These are phyloP conservation scores for Gavialis gangeticus DNA, from an alignment of 2,113 vertebrate genomes.

Conservation along the genomic window DNA sequence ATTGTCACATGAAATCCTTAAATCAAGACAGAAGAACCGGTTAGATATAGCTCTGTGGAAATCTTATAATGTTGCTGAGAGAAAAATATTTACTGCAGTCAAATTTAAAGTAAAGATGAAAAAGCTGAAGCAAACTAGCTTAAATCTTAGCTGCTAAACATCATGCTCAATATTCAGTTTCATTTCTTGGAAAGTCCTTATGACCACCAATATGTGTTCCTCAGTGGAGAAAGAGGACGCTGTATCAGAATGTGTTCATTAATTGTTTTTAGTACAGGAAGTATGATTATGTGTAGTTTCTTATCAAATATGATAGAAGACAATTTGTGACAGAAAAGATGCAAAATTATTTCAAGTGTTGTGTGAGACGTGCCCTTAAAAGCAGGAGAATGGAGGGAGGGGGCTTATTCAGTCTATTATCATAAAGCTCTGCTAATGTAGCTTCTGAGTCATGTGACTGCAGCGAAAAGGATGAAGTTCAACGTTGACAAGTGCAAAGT, in stretches of 20 bases:
- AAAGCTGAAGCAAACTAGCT: background rate
- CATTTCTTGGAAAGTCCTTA: constrained; percentile 10
- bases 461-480: background rate
- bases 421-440: constrained; percentile 82
- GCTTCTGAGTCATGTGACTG: constrained; percentile 82
- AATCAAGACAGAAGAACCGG: background rate
- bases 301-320: background rate
- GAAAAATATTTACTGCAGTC: constrained; percentile 41
- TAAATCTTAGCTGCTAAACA: background rate
- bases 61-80: background rate
- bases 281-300: background rate
- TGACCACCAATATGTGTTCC: background rate
- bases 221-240: background rate
- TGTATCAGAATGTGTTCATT: background rate
- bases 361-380: constrained; percentile 57
- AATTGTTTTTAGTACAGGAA: constrained; percentile 54
- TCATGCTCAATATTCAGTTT: constrained; percentile 17
- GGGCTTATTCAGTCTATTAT: constrained; percentile 77
- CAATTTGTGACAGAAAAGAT: background rate
- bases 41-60: background rate
- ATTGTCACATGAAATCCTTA: background rate
- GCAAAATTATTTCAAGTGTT: background rate
- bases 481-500: too few relatives aligned
- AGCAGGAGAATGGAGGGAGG: constrained; percentile 66
- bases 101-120: constrained; percentile 28